A percentile compares a stretch with the other conserved stretches of the same genome.
Evolutionary conservation across 2,797 vertebrate species (phyloP).

Genomic region (Coluber constrictor): DNA sequence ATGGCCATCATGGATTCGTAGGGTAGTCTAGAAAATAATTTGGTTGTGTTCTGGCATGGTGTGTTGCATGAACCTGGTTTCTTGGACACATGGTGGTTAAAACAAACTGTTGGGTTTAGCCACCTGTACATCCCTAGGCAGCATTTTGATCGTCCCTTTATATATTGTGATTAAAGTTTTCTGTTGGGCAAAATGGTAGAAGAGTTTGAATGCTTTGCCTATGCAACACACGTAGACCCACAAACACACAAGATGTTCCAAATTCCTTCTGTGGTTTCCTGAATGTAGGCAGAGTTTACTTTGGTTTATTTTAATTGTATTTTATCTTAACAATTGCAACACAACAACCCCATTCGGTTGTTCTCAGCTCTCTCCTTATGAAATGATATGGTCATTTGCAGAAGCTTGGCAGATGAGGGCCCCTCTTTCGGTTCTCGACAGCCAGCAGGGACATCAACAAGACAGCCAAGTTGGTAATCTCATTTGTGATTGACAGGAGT

Average conservation of each 20-base stretch:
- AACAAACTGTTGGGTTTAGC: neutral
- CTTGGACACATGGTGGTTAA: neutral
- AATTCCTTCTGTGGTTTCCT: neutral
- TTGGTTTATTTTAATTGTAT: neutral
- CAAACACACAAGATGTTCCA: neutral
- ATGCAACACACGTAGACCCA: neutral
- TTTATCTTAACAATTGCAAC: neutral
- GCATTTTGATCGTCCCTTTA: neutral
- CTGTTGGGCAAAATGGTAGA: neutral
- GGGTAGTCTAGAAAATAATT: neutral
- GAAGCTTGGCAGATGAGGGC: neutral
- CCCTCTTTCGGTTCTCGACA: neutral
- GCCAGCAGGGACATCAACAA: neutral
- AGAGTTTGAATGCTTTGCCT: neutral
- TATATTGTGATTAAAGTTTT: neutral
- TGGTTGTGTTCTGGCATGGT: neutral
- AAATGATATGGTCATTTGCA: neutral
- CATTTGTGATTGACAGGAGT: slow-evolving; percentile 24
- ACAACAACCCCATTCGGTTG: neutral
- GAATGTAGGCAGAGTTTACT: neutral
- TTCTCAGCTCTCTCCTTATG: slow-evolving; percentile 14
- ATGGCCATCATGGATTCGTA: neutral
- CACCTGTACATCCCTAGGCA: neutral
- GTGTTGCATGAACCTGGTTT: neutral
- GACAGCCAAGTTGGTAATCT: neutral